A percentile compares a stretch with the other conserved stretches of the same genome.
phyloP scores from a whole-genome alignment of 2,113 vertebrate species.

The Nothocercus nigrocapillus region DNA sequence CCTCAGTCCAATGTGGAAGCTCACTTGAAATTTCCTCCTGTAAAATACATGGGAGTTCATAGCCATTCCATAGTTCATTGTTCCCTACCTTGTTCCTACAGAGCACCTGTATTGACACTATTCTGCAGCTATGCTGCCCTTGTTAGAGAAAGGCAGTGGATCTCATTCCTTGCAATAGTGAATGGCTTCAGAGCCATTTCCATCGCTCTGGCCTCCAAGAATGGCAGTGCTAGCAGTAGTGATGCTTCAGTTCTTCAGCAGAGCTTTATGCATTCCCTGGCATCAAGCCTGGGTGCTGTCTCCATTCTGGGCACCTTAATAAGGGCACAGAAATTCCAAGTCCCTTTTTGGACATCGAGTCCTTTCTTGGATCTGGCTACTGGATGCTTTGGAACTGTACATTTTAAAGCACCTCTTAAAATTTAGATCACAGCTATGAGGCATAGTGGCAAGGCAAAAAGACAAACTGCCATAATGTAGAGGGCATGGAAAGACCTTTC shows the following conservation, averaged over 20 bases:
- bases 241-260: neutral
- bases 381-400: neutral
- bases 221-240: accelerated
- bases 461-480: neutral
- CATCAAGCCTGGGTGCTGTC: neutral
- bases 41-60: neutral
- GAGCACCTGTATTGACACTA: neutral
- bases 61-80: neutral
- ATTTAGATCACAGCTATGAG: neutral
- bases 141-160: neutral
- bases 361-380: neutral
- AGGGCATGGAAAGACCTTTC: neutral
- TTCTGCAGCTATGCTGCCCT: neutral
- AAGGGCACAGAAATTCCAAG: neutral
- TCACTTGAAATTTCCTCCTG: neutral
- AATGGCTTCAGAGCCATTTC: neutral
- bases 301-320: neutral
- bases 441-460: neutral
- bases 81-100: neutral
- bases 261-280: neutral
- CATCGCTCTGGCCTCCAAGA: accelerated
- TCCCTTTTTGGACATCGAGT: neutral
- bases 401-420: neutral
- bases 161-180: neutral
- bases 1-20: neutral